Evolutionary conservation across 2,888 invertebrate species (phyloP).

Genomic region (Agrotis puta): DNA sequence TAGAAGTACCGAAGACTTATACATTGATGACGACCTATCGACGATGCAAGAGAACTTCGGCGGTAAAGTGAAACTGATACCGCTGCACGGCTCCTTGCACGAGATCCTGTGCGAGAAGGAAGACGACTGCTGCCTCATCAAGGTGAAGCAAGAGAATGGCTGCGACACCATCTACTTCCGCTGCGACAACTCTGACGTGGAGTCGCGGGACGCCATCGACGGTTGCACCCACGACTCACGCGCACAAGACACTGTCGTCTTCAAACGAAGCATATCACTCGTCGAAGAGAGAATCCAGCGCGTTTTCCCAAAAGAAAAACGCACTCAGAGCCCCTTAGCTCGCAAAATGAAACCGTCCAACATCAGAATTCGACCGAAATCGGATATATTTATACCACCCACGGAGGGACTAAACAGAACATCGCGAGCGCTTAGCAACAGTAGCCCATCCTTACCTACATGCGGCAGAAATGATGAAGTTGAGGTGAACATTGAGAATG

Average conservation of each 20-base stretch:
- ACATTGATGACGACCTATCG: slow-evolving; percentile 90
- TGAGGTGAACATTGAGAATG: slow-evolving; percentile 85
- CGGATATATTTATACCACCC: slow-evolving; percentile 74
- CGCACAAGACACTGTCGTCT: slow-evolving; percentile 82
- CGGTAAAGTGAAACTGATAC: slow-evolving; percentile 84
- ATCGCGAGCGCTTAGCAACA: slow-evolving; percentile 79
- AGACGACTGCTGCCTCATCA: slow-evolving; percentile 88
- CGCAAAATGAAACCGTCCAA: slow-evolving; percentile 61
- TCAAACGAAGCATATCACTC: slow-evolving; percentile 85
- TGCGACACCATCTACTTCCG: slow-evolving; percentile 86
- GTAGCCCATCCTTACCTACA: slow-evolving; percentile 79
- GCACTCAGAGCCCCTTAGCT: slow-evolving; percentile 62
- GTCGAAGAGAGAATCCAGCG: slow-evolving; percentile 85
- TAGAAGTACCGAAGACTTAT: slow-evolving; percentile 90
- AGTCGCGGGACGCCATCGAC: slow-evolving; percentile 83
- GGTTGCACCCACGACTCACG: slow-evolving; percentile 64
- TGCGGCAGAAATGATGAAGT: slow-evolving; percentile 76
- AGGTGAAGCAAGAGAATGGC: slow-evolving; percentile 86
- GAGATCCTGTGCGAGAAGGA: slow-evolving; percentile 87
- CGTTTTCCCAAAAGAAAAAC: slow-evolving; percentile 80
- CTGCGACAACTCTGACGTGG: slow-evolving; percentile 85
- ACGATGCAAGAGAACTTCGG: slow-evolving; percentile 88
- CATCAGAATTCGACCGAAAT: slow-evolving; percentile 74
- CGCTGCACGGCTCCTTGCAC: slow-evolving; percentile 86
- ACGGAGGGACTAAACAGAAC: slow-evolving; percentile 71